Evolutionary conservation across 2,797 vertebrate genomes (phyloP).

Genomic region (Argentina silus): DNA sequence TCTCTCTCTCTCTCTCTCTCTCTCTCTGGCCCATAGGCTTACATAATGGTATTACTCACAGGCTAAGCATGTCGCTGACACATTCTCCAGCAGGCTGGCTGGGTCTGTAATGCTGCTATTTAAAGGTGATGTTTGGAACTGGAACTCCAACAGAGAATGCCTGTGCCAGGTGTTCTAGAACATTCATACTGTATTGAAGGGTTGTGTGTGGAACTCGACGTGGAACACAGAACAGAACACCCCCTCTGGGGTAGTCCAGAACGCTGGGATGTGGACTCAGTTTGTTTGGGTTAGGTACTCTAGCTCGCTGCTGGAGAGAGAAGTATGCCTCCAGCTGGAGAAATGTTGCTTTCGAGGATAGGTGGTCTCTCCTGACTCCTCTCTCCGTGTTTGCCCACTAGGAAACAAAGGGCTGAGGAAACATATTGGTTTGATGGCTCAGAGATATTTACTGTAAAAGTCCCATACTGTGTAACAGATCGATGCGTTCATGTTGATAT

Average conservation of each 20-base stretch:
- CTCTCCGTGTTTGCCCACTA: background rate
- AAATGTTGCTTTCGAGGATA: background rate
- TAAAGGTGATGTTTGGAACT: conserved; percentile 18
- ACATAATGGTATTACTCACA: conserved; percentile 55
- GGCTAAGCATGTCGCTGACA: conserved; percentile 48
- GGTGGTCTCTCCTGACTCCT: background rate
- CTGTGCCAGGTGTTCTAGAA: background rate
- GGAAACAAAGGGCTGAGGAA: background rate
- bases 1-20: no score
- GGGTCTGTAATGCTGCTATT: conserved; percentile 55
- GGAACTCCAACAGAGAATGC: background rate
- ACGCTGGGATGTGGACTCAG: background rate
- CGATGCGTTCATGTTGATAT: no score
- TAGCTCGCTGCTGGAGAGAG: background rate
- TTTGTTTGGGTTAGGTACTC: background rate
- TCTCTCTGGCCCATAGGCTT: conserved; percentile 34
- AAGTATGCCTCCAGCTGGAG: background rate
- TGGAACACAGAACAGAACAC: no score
- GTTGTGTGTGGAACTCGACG: no score
- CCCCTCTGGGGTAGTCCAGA: background rate
- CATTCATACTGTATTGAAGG: no score
- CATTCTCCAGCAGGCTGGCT: conserved; percentile 33
- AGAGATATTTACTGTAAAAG: background rate
- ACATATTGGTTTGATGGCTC: background rate
- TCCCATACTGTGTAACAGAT: background rate